Base-by-base conservation (phyloP, 2,888 invertebrate genomes). In the Maniola hyperantus region DNA sequence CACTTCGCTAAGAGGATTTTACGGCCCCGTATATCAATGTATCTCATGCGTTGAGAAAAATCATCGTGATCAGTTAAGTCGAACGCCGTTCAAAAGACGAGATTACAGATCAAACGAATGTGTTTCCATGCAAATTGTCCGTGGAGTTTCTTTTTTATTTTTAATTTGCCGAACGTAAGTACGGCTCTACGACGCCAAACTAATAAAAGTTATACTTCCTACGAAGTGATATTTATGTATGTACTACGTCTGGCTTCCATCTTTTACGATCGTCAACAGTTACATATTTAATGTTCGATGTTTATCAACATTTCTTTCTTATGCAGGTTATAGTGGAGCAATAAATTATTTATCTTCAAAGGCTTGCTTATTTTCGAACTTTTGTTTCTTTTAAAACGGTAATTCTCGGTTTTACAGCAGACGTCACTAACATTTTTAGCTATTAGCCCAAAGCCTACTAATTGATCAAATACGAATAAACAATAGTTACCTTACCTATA, bases 291-390 rank as follows among this genome's bases (percentile, higher is more conserved):
- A 91, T 91, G 89, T 88, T 88, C 89, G 87, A 89, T 91, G 92
- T 92, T 91, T 92, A 92, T 92, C 91, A 92, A 91, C 91, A 92
- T 87, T 91, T 91, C 88, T 91, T 92, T 91, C 91, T 91, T 89
- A 89, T 90, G 85, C 89, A 89, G 87, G 87, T 89, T 91, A 91
- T 91, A 92, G 87, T 90, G 89, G 78, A 65, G 87, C 86, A 77
- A 84, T 92, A 91, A 92, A 91, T 91, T 90, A 91, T 89, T 87
- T 89, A 87, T 90, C 91, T 88, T 92, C 91, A 92, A 92, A 92
- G 90, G 83, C 81, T 82, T 77, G 86, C 84, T 89, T 89, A 88
- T 90, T 91, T 91, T 88, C 82, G 79, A 88, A 88, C 87, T 87
- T 89, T 91, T 90, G 91, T 90, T 91, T 86, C 87, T 84, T 72